These are phyloP conservation scores for Artemisiospiza belli DNA, from an alignment of 2,113 vertebrate genomes.

Conservation along the genomic window DNA sequence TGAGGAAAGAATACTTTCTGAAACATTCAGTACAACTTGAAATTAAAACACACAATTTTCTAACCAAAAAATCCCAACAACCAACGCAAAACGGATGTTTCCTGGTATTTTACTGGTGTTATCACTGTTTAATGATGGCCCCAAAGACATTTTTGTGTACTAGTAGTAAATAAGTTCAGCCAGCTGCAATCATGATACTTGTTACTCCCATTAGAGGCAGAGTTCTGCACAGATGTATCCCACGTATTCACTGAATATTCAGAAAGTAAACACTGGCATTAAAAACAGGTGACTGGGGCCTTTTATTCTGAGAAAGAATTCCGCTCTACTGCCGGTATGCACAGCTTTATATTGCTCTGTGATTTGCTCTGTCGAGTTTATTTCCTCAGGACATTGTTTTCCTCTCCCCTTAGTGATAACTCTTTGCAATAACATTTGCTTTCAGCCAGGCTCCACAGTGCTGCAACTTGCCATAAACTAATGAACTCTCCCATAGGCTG, in stretches of 20 bases:
- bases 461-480: conserved; percentile 42
- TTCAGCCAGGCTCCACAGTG: neutral
- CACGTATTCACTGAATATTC: neutral
- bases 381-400: conserved; percentile 41
- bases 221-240: neutral
- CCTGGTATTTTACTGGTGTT: neutral
- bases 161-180: neutral
- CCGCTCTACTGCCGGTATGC: neutral
- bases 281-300: conserved; percentile 17
- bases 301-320: conserved; percentile 31
- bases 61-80: neutral
- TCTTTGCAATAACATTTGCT: conserved; percentile 53
- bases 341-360: neutral
- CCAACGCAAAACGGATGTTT: neutral
- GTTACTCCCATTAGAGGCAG: neutral
- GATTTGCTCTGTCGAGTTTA: neutral
- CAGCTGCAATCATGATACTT: neutral
- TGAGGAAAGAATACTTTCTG: neutral
- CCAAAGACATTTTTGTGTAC: neutral
- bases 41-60: neutral
- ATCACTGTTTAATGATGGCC: neutral
- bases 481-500: conserved; percentile 55
- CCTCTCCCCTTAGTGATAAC: conserved; percentile 35
- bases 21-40: neutral
- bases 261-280: conserved; percentile 20